Base-by-base conservation (phyloP, 2,113 vertebrate species). In the Cyrtonyx montezumae region DNA sequence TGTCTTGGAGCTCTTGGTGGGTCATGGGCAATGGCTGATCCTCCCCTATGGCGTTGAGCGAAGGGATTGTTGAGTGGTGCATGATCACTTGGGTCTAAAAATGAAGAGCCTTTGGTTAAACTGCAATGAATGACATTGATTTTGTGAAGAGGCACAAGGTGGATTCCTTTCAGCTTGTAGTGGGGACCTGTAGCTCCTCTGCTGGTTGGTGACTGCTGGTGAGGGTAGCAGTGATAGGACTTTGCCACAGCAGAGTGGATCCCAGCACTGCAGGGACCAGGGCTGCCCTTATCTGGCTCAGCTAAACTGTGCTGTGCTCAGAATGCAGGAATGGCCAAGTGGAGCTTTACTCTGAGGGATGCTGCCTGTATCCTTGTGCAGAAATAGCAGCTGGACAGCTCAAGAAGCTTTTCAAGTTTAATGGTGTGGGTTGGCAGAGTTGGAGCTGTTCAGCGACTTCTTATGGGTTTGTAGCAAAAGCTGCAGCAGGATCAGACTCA, bases 301-400 rank as follows among this genome's bases (percentile, higher is more conserved):
- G 49, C 73, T 79, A 58, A 90, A 32, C 59, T 90, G 65, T 76
- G 70, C 75, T 51, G 11, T 66, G 76, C 55, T 85, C 66, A 36
- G 79, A 91, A 87, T 77, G 56, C 63, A 87, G 75, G 37, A 77
- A n/a, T 26, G 88, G 78, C 94, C 82, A 51, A 91, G 76, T 68
- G 48, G 63, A 77, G 85, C 49, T 76, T 34, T 28, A 11, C 82
- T 77, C 79, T 3, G 76, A 56, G 94, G 85, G 79, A 55, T 66
- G 90, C 87, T 82, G 2, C 87, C 37, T 2, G 34, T 84, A 17
- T 79, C 84, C 80, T 76, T 19, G 70, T 32, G 84, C 73, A 85
- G 5, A 84, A 75, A 85, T 1, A 11, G 88, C 58, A 28, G 78
- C 87, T 75, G 84, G 77, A 18, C 59, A 62, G 77, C 88, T 79